Base-by-base conservation (phyloP, 2,888 invertebrate species). In the Maniola hyperantus region DNA sequence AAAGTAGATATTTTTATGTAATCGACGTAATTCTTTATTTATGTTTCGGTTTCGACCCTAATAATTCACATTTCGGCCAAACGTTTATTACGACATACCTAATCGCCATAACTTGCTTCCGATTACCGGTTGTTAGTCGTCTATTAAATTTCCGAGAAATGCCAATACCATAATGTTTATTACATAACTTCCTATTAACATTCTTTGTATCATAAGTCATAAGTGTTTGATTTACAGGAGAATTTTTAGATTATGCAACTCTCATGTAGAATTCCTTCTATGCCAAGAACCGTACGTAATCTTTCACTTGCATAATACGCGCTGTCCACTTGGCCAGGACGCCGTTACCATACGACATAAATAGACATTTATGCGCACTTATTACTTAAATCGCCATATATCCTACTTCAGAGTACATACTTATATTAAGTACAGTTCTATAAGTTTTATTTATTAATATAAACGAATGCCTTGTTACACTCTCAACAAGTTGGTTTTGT, bases 101-200 rank as follows among this genome's bases (percentile, higher is more conserved):
- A 36, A 51, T 53, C 26, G 36, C 50, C 75, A 75, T 79, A 76
- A 74, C 62, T 71, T 73, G 74, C 71, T 72, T 73, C 66, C 68
- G 55, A 60, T 70, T 69, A 67, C 64, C 68, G 53, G 54, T 65
- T 51, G 73, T 71, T 71, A 71, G 71, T 66, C 65, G 65, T 72
- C 73, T 75, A 68, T 67, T 69, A 70, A 62, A 61, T 69, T 68
- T 66, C 59, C 65, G 26, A 68, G 58, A 68, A 50, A 71, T 65
- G 48, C 36, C 57, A 67, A 62, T 67, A 71, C 60, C 63, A 68
- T 59, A 65, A 67, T 67, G 63, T 61, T 57, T 64, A 60, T 85
- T 84, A 82, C 73, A 74, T 82, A 85, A 87, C 73, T 73, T 72
- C 72, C 76, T 73, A 70, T 76, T 76, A 76, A 74, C 74, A 82